A percentile compares a stretch with the other conserved stretches of the same genome.
These are phyloP conservation scores for Pionites leucogaster DNA, from an alignment of 2,113 vertebrate species.

Conservation along the genomic window DNA sequence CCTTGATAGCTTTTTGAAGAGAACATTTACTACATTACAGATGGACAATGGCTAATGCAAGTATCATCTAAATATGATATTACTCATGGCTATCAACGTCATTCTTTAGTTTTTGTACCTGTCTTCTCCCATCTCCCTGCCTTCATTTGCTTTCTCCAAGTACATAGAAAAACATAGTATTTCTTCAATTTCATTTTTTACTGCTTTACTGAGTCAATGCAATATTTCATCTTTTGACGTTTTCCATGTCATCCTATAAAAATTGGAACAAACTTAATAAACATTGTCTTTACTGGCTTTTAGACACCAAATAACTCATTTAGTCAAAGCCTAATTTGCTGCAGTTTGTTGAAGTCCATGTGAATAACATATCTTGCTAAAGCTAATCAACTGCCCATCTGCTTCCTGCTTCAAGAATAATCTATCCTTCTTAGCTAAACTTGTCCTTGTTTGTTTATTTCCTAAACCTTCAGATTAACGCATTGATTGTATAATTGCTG, in stretches of 20 bases:
- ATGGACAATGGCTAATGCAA: background rate
- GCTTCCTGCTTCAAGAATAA: constrained; percentile 8
- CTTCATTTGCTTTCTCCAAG: background rate
- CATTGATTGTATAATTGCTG: background rate
- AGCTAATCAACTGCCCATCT: constrained; percentile 31
- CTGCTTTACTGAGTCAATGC: background rate
- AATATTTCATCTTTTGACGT: background rate
- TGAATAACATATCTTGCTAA: background rate
- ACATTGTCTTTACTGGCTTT: background rate
- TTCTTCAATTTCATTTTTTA: background rate
- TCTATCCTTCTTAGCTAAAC: background rate
- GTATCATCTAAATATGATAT: background rate
- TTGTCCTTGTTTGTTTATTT: background rate
- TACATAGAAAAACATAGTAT: background rate
- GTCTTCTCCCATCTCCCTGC: background rate
- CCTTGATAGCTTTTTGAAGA: background rate
- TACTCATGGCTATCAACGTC: background rate
- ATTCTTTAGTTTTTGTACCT: background rate
- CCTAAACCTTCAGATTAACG: background rate
- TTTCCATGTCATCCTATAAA: background rate
- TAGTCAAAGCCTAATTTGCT: background rate
- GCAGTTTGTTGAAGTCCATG: background rate
- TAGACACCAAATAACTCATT: background rate
- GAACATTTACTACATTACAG: background rate
- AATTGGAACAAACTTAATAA: background rate